These are phyloP conservation scores for Helarctos malayanus DNA, from an alignment of 2,797 vertebrate species.

Conservation along the genomic window DNA sequence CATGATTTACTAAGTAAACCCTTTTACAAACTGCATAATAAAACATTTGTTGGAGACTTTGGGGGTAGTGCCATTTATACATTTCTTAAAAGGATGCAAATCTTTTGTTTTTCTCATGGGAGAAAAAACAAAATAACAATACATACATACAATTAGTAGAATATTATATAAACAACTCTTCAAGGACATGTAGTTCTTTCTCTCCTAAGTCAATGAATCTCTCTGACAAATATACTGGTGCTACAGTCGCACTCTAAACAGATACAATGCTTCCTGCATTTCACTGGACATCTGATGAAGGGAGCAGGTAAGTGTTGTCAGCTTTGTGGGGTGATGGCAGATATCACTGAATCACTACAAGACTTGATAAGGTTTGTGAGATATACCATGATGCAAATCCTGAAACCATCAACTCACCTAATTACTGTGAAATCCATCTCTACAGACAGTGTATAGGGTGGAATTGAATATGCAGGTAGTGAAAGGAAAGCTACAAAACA, in stretches of 20 bases:
- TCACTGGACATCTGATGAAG: background rate
- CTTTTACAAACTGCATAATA: background rate
- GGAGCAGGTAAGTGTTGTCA: fast-evolving
- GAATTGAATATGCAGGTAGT: background rate
- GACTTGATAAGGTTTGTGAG: background rate
- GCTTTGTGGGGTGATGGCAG: background rate
- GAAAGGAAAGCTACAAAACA: background rate
- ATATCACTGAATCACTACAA: background rate
- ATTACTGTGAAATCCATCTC: background rate
- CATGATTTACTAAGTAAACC: background rate
- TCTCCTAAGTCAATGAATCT: background rate
- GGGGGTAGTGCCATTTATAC: background rate
- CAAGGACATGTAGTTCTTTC: background rate
- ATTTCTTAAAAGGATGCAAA: background rate
- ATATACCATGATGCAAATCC: background rate
- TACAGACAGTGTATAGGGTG: background rate
- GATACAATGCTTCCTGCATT: background rate
- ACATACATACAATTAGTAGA: background rate
- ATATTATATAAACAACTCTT: background rate
- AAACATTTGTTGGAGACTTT: background rate
- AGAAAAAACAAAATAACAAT: background rate
- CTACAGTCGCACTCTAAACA: background rate
- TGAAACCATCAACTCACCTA: background rate
- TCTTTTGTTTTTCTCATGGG: background rate
- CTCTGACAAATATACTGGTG: background rate